Base-by-base conservation (phyloP, 2,113 vertebrate species). In the Rhinoderma darwinii region DNA sequence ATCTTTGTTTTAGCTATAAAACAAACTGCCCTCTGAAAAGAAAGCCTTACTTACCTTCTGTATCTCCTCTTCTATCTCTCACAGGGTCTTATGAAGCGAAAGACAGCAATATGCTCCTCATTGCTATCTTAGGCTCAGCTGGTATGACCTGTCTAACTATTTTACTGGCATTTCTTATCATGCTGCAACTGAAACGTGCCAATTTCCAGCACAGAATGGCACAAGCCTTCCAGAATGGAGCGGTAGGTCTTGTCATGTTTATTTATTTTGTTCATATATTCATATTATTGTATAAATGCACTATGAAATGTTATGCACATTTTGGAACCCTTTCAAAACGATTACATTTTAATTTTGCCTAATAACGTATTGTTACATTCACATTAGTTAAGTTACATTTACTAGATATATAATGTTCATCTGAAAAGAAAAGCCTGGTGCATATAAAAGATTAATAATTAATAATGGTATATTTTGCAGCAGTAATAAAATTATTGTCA, bases 71-170 rank as follows among this genome's bases (percentile, higher is more conserved):
- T n/a, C 10, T 37, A 0, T 44, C 35, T 51, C 22, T 61, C 14
- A 78, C 90, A 96, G 95, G 83, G 76, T 39, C 87, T 3, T 68
- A 86, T 56, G 93, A 95, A 76, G 88, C 94, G 0, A 94, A 93
- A 82, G 94, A 95, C 30, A 90, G 94, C 17, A 95, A 93, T 90
- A 95, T 96, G 95, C 91, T 97, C 83, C 95, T 97, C n/a, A 95
- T 95, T 86, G 96, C 96, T 35, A 96, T 97, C 68, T 94, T 97
- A 37, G 96, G 96, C n/a, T 97, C 96, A 0, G 96, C 96, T 72
- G 96, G 95, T 12, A 97, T 97, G 96, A 97, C 96, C 18, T 97
- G 96, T 87, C 90, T 97, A 81, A 97, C 96, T 0, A 96, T 97
- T 88, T 93, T 97, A 9, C 86, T 97, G 84, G 95, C 95, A 83